A percentile compares a stretch with the other conserved stretches of the same genome.
phyloP scores from a whole-genome alignment of 2,113 vertebrate genomes.

The Chaenocephalus aceratus region DNA sequence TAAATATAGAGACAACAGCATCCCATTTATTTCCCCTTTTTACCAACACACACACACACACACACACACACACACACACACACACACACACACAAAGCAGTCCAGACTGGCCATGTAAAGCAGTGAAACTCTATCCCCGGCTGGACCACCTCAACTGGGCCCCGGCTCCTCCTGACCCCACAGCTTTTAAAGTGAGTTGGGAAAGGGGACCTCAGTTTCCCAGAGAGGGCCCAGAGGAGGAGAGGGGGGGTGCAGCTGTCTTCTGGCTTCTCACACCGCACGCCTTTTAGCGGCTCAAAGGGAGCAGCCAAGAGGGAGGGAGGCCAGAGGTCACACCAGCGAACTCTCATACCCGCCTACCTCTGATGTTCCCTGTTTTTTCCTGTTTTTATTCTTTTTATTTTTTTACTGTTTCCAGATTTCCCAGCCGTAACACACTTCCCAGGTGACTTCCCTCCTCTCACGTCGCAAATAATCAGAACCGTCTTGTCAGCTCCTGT shows the following conservation, averaged over 20 bases:
- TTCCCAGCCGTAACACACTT: constrained; percentile 72
- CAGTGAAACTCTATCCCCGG: constrained; percentile 77
- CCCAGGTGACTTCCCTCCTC: constrained; percentile 73
- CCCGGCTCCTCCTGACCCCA: constrained; percentile 76
- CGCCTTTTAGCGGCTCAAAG: constrained; percentile 79
- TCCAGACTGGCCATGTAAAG: constrained; percentile 69
- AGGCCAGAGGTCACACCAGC: constrained; percentile 76
- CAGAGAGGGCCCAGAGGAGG: constrained; percentile 56
- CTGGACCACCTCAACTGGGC: constrained; percentile 70
- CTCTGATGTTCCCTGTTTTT: constrained; percentile 70
- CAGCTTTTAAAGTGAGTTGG: constrained; percentile 64
- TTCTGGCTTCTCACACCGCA: constrained; percentile 71
- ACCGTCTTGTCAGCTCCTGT: constrained; percentile 68
- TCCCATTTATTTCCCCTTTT: background rate
- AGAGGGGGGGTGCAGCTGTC: constrained; percentile 76
- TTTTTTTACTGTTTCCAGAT: constrained; percentile 84
- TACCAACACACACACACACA: constrained; percentile 32
- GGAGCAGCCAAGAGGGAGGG: constrained; percentile 64
- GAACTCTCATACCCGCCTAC: constrained; percentile 66
- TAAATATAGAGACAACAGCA: constrained; percentile 37
- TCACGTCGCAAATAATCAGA: constrained; percentile 74
- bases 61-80: constrained; percentile 44
- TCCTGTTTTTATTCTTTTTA: background rate
- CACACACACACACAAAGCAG: background rate
- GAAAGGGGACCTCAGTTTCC: constrained; percentile 70